Evolutionary conservation across 2,888 invertebrate species (phyloP), one percentile per base, ranked within the genome.

Genomic region (Zhuqinia jingwanae): DNA sequence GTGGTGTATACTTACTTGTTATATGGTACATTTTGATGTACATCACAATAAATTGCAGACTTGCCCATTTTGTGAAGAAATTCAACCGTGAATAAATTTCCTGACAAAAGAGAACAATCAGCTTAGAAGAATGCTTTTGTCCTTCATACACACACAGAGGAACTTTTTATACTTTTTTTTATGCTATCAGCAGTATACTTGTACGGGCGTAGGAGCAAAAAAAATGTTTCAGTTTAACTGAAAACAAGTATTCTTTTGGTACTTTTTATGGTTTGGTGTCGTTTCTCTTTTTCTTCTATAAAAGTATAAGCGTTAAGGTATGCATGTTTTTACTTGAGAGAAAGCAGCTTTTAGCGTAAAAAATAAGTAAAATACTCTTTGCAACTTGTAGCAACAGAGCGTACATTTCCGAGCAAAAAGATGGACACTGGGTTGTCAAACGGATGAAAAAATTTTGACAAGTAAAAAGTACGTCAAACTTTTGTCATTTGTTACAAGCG

Each of bases 391-490:
- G n/a, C n/a, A n/a, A n/a, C n/a, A n/a, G n/a, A n/a, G n/a, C 22
- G 22, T 27, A 60, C 25, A 63, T 20, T 8, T 56, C 15, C n/a
- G 15, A 47, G 27, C 25, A 25, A 22, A 47, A 79, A 88, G 84
- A 87, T 70, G 80, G 82, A 82, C 82, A 81, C 6, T 53, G 56
- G 50, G 76, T 85, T 65, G 65, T 78, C 79, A 58, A 75, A 77
- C 83, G 42, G 83, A 65, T 56, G 68, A 80, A 58, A 45, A 75
- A 75, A 80, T 85, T 87, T 84, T 88, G 87, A 88, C 88, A 88
- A 70, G 85, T 65, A 87, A 88, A 86, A 87, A 85, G 85, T 85
- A 60, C 75, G 77, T 50, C 63, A 77, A 88, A 88, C 85, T 88
- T 88, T 88, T 65, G 42, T 78, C 84, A 85, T 88, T 87, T 85